Evolutionary conservation across 2,888 invertebrate species (phyloP).

Genomic region (Zonitis immaculata): DNA sequence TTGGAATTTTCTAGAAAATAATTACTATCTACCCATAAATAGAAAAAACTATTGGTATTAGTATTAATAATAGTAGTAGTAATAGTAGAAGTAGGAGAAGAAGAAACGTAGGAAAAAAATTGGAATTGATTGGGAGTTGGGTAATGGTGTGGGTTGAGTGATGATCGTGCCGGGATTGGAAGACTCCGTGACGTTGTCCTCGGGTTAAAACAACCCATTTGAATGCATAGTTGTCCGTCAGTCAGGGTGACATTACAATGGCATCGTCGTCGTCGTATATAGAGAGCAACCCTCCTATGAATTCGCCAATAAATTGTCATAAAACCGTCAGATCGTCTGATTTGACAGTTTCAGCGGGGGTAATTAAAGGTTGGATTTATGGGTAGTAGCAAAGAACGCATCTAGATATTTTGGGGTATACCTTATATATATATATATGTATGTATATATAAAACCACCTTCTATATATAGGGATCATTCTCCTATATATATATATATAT

Average conservation of each 20-base stretch:
- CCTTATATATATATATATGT: too few species aligned
- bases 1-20: too few species aligned
- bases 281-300: conserved; percentile 56
- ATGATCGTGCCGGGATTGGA: conserved; percentile 17
- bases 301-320: conserved; percentile 60
- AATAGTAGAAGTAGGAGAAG: background rate
- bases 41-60: too few species aligned
- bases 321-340: conserved; percentile 70
- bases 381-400: conserved; percentile 46
- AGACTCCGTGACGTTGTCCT: conserved; percentile 22
- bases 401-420: too few species aligned
- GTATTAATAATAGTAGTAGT: too few species aligned
- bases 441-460: conserved; percentile 34
- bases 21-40: too few species aligned
- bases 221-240: conserved; percentile 72
- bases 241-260: conserved; percentile 59
- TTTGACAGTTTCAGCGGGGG: conserved; percentile 55
- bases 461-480: conserved; percentile 32
- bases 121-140: conserved; percentile 1
- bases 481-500: too few species aligned
- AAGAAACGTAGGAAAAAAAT: background rate
- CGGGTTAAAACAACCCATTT: conserved; percentile 66
- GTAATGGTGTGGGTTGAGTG: conserved; percentile 5
- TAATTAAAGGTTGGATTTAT: conserved; percentile 53
- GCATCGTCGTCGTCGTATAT: conserved; percentile 35